A percentile compares a stretch with the other conserved stretches of the same genome.
Evolutionary conservation across 2,113 vertebrate species (phyloP).

Genomic region (Hucho hucho): DNA sequence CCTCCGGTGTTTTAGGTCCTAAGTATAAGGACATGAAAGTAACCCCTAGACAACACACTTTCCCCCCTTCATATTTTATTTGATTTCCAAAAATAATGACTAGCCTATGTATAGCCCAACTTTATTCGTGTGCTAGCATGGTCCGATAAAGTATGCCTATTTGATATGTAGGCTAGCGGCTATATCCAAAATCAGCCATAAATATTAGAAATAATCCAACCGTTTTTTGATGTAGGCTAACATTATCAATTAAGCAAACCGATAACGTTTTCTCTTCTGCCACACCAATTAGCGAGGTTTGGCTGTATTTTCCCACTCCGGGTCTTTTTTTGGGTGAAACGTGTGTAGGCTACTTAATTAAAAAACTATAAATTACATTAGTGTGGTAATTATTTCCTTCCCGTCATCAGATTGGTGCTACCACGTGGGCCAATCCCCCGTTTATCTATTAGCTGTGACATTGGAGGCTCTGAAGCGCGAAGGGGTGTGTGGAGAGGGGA

Average conservation of each 20-base stretch:
- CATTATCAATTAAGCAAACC: not conserved
- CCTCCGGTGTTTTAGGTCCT: not conserved
- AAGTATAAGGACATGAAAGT: not conserved
- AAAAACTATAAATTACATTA: constrained; percentile 65
- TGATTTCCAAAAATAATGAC: too few relatives aligned
- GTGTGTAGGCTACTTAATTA: constrained; percentile 47
- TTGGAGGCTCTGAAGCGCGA: constrained; percentile 30
- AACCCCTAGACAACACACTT: not conserved
- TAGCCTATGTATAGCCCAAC: too few relatives aligned
- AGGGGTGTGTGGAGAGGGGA: constrained; percentile 4
- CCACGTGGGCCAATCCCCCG: constrained; percentile 51
- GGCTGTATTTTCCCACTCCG: not conserved
- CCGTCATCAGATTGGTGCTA: constrained; percentile 38
- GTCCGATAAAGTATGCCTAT: too few relatives aligned
- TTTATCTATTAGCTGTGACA: constrained; percentile 62
- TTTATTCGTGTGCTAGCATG: too few relatives aligned
- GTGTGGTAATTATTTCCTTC: constrained; percentile 50
- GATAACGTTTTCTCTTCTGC: not conserved
- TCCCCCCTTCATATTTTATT: too few relatives aligned
- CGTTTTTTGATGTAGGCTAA: not conserved
- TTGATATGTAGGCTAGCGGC: too few relatives aligned
- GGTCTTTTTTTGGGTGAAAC: constrained; percentile 30
- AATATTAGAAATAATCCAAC: not conserved
- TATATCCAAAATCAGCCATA: not conserved
- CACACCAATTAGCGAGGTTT: not conserved